Evolutionary conservation across 2,113 vertebrate species (phyloP).

Genomic region (Periophthalmodon schlosseri): DNA sequence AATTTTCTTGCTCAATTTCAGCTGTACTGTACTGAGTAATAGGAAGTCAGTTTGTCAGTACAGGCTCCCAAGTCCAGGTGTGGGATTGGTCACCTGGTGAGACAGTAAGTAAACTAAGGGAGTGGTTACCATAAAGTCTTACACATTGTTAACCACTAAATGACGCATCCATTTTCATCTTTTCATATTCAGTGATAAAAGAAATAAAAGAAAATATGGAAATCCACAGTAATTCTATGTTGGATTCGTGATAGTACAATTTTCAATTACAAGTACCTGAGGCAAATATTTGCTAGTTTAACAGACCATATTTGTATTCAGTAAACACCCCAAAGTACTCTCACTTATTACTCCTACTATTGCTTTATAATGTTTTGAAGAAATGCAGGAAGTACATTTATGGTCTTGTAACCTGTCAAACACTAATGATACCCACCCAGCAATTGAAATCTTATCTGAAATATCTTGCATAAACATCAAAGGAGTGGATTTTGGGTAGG

Average conservation of each 20-base stretch:
- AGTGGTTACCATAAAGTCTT: constrained; percentile 19
- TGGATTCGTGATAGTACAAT: no score
- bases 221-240: no score
- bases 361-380: no score
- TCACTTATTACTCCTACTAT: no score
- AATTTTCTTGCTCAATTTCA: neutral
- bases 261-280: no score
- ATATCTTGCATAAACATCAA: neutral
- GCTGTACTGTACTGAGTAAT: constrained; percentile 22
- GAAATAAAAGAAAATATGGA: neutral
- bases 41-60: constrained; percentile 37
- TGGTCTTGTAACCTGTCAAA: neutral
- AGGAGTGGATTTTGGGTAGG: no score
- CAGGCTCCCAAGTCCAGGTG: constrained; percentile 39
- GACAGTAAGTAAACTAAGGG: constrained; percentile 31
- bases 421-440: neutral
- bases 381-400: neutral
- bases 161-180: neutral
- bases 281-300: no score
- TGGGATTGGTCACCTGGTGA: constrained; percentile 15
- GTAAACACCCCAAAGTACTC: no score
- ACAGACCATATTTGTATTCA: no score
- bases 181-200: neutral
- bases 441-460: neutral
- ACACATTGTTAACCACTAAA: neutral